Evolutionary conservation across 2,113 vertebrate genomes (phyloP), one percentile per base, ranked within the genome.

Genomic region (Spilogale gracilis): DNA sequence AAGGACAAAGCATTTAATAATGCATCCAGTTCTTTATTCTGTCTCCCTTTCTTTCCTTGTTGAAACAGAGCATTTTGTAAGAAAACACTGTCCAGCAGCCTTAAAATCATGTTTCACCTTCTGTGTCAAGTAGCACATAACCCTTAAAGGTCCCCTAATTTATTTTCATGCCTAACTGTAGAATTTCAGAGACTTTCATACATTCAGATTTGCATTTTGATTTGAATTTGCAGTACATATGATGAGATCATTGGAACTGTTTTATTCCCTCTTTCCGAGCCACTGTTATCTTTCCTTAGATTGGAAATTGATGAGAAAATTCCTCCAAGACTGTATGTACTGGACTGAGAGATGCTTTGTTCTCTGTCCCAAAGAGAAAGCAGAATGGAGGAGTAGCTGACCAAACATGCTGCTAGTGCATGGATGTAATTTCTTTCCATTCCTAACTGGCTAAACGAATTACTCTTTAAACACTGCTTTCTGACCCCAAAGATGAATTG

Each of bases 381-480:
- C 27, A 93, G 8, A 82, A n/a, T 32, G 21, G 58, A 93, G 69
- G 32, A 7, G 48, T 20, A 89, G 43, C 5, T 61, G 86, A 95
- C 6, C 61, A 48, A 93, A 30, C 11, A 32, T 25, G 27, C 17
- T 17, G 17, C 60, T 79, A 10, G 45, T 61, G 27, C 21, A 73
- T 6, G 9, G 38, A 71, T 52, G 11, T 17, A 52, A 21, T 94
- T 96, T 67, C 48, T 60, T 80, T 52, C 48, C 50, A 94, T 60
- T 74, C 21, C 90, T 84, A 89, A 78, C 43, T 91, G 91, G 32
- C 79, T 61, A 73, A n/a, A 97, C 6, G 6, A 74, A 95, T 79
- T 86, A 89, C 5, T 85, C 56, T 73, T 86, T 84, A 50, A 94
- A 78, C 45, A 69, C 23, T 54, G 48, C 52, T 89, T 79, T 73